Conservation (phyloP, 2,797 vertebrate genomes). For the Danio choprae region DNA sequence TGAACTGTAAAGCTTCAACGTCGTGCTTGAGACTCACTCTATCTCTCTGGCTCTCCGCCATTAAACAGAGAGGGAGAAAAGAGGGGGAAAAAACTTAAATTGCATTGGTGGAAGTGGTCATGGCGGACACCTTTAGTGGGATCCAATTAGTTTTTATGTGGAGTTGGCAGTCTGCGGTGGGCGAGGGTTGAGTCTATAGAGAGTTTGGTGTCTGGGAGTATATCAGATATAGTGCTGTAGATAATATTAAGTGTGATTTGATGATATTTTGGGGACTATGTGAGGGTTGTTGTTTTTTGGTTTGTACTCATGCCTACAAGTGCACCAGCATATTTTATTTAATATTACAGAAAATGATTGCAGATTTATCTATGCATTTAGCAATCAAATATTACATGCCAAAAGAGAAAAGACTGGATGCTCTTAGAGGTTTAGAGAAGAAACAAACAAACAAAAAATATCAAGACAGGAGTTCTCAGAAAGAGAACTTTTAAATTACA, state of each 20-base stretch:
- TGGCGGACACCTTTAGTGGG: slow-evolving; percentile 74
- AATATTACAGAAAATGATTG: slow-evolving; percentile 1
- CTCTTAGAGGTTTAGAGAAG: neutral
- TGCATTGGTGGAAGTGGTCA: slow-evolving; percentile 73
- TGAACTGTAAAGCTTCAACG: slow-evolving; percentile 68
- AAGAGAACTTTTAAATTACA: neutral
- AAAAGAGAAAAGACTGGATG: slow-evolving; percentile 3
- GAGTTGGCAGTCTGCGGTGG: slow-evolving; percentile 65
- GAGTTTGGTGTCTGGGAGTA: slow-evolving; percentile 19
- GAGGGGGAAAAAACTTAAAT: slow-evolving; percentile 68
- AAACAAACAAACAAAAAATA: neutral
- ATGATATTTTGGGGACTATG: neutral
- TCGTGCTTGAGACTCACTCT: slow-evolving; percentile 39
- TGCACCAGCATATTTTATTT: neutral
- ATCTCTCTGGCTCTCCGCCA: slow-evolving; percentile 57
- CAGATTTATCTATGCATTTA: neutral
- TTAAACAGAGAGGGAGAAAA: slow-evolving; percentile 66
- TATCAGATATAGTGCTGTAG: slow-evolving; percentile 5
- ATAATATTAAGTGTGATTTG: slow-evolving; percentile 1
- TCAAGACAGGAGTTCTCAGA: neutral
- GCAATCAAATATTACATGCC: neutral
- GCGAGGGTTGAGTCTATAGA: slow-evolving; percentile 65
- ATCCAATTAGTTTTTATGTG: slow-evolving; percentile 75
- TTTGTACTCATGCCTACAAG: neutral
- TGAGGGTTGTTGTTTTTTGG: neutral